Evolutionary conservation across 1,140 invertebrate species (phyloP), one percentile per base, ranked within the genome.

Genomic region (Portunus trituberculatus): DNA sequence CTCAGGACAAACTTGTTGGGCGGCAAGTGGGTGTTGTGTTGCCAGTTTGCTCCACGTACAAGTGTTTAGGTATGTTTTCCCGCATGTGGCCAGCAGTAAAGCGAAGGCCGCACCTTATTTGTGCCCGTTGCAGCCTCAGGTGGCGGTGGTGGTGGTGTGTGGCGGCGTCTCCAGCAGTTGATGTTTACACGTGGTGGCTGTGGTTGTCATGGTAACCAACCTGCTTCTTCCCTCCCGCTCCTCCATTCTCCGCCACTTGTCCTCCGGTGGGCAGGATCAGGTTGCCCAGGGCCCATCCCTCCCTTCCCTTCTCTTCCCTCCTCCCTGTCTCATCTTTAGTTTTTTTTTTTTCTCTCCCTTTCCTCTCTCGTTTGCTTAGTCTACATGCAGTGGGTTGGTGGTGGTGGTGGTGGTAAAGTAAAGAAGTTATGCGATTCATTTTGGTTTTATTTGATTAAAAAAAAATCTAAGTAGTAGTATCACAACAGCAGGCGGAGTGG

Each of bases 391-490:
- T 76, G n/a, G 67, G 25, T n/a, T 76, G 16, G 52, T 59, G 52
- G 52, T n/a, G 20, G 3, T n/a, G n/a, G n/a, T n/a, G 12, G 67
- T 76, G 67, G 67, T 10, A 76, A 32, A 76, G 92, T 14, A 88
- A 93, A 59, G 25, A 52, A 48, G 48, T 28, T 48, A 88, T 93
- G 4, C 20, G 14, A 20, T 93, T 59, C n/a, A 88, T 87, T 16
- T 52, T 93, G 20, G 20, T 86, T 93, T 93, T 59, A 93, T 84
- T 84, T 6, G 4, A 31, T 84, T 84, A 86, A 88, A 87, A 48
- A 39, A 39, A 39, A 39, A 32, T 59, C 0, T 86, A 31, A 86
- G 59, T 25, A 52, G 12, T 59, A 93, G 28, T 93, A 93, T 93
- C 92, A 93, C 92, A 93, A 83, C 12, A 31, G 32, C 46, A 20